Base-by-base conservation (phyloP, 2,888 invertebrate species). In the Hanleya hanleyi region DNA sequence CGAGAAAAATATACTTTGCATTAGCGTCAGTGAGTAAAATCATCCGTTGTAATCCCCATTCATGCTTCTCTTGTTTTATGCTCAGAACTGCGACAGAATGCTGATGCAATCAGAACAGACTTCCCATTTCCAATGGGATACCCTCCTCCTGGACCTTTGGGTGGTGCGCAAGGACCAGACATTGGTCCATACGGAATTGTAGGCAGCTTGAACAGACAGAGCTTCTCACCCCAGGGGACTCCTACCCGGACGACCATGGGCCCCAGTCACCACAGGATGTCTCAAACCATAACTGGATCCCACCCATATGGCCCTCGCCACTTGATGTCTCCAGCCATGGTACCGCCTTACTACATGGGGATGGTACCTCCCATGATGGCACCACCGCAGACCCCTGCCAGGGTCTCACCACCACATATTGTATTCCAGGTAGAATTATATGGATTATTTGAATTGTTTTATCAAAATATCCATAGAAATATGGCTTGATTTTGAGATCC, bases 61-160 rank as follows among this genome's bases (percentile, higher is more conserved):
- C n/a, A n/a, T n/a, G n/a, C n/a, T 26, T 2, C 29, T 1, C 26
- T 22, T 64, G 69, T 68, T 66, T 61, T 67, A 57, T 33, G 87
- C 87, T 50, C 87, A 94, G 94, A 95, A 89, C 94, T 94, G 86
- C 94, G 94, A 80, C 95, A 95, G 87, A 92, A 92, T 84, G 90
- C 93, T 74, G 94, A 94, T 79, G 94, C 94, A 75, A 92, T n/a
- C 67, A 33, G 71, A 61, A 1, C 36, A 18, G n/a, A 57, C 29
- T 57, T 29, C 9, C 29, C 57, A 22, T 57, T 29, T 26, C 18
- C 18, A 41, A 22, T 57, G 57, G 29, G 29, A 15, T 57, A 29
- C 57, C 22, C 22, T 4, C 12, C 22, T 4, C 22, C 57, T 4
- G 57, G 57, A 18, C 29, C 29, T 29, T 15, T 15, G 57, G 57